Base-by-base conservation (phyloP, 2,888 invertebrate species). In the Drosophila meridiana region DNA sequence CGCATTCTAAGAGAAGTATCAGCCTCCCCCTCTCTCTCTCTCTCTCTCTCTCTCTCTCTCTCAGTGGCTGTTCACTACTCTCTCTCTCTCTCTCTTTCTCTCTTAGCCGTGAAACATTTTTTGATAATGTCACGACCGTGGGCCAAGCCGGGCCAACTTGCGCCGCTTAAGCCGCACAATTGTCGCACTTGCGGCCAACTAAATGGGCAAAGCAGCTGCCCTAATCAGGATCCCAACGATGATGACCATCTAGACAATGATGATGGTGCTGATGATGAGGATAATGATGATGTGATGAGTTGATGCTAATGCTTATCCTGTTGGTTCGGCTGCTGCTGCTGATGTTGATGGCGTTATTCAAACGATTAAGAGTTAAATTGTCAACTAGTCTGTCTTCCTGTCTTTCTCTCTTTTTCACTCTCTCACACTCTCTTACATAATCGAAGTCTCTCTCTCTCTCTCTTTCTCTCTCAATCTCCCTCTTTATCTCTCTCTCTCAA, bases 41-140 rank as follows among this genome's bases (percentile, higher is more conserved):
- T 8, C 36, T 7, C 32, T 13, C 30, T 55, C 30, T 14, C 28
- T 50, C 14, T 26, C 53, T 47, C 32, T 28, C 40, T 42, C 13
- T 43, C 53, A 20, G 20, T 20, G 20, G 0, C 20, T 20, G 20
- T 20, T 20, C 20, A 20, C 20, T 20, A 20, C n/a, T 65, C 11
- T 28, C 53, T 57, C 32, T 32, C 7, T 30, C 14, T 48, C 28
- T 45, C 43, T 40, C n/a, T 3, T 28, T 14, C 3, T 26, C 13
- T 11, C n/a, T 52, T 45, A 9, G 74, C 60, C 74, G 64, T 67
- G 66, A 71, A 71, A 75, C 68, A 69, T 66, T 76, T 45, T 79
- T 80, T 79, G 78, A 80, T 79, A 79, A 80, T 80, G 78, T 73
- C 80, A 76, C 53, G 69, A 76, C 80, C 69, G 57, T 65, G 71